Evolutionary conservation across 1,140 invertebrate species (phyloP).

Genomic region (Zaprionus inermis): DNA sequence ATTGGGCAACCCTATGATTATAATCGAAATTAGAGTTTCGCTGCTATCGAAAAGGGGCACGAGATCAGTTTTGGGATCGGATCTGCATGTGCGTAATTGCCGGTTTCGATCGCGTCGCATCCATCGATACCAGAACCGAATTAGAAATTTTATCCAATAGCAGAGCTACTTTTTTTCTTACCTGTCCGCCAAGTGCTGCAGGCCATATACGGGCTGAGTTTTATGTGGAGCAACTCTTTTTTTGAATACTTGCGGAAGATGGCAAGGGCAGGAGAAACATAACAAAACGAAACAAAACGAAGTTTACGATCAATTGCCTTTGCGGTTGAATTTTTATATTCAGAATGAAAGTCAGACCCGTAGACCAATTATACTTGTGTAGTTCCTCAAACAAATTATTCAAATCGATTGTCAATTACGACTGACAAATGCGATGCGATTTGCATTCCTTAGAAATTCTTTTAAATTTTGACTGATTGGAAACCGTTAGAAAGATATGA

Average conservation of each 20-base stretch:
- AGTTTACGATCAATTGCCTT: conserved; percentile 57
- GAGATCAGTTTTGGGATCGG: conserved; percentile 1
- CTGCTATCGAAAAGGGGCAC: conserved; percentile 6
- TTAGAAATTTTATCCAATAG: conserved; percentile 28
- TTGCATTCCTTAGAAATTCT: conserved; percentile 25
- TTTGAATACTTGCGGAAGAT: neutral
- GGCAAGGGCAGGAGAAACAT: neutral
- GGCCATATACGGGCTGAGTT: conserved; percentile 17
- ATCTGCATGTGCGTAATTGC: conserved; percentile 74
- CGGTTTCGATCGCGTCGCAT: conserved; percentile 28
- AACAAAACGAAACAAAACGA: conserved; percentile 33
- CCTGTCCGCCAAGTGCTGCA: conserved; percentile 5
- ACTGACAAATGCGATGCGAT: conserved; percentile 26
- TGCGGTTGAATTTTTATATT: conserved; percentile 15
- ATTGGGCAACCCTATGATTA: conserved; percentile 64
- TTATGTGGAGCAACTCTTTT: conserved; percentile 33
- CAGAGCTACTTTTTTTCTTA: neutral
- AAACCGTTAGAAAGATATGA: neutral
- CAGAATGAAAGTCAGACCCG: conserved; percentile 1
- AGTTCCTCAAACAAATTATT: conserved; percentile 27
- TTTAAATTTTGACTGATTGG: conserved; percentile 7
- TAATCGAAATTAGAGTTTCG: conserved; percentile 63
- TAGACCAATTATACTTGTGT: conserved; percentile 28
- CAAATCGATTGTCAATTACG: conserved; percentile 56
- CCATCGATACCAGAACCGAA: conserved; percentile 51